Evolutionary conservation across 2,888 invertebrate species (phyloP), one percentile per base, ranked within the genome.

Genomic region (Germaria angustata): DNA sequence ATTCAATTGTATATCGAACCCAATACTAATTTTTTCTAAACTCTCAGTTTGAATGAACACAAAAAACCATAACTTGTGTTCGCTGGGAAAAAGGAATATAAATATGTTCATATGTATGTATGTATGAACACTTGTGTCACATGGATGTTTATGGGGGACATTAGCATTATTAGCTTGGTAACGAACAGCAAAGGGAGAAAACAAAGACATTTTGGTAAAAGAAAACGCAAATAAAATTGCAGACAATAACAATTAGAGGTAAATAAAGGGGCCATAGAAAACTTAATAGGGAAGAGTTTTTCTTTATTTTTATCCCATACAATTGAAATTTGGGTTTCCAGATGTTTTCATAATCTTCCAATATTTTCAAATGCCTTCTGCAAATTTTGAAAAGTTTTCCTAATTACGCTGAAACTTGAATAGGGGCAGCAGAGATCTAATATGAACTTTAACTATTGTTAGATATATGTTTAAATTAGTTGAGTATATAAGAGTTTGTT

Each of bases 111-210:
- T 51, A 15, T 51, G 28, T 57, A 17, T 28, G 24, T n/a, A 6
- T 51, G 7, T 11, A 8, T 32, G 2, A n/a, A n/a, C n/a, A n/a
- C n/a, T n/a, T 55, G 57, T 36, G 57, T 34, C 11, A 11, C 15
- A 4, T 69, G 6, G 32, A 24, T 69, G 41, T 28, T 24, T 69
- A n/a, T 69, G 24, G 36, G 39, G 49, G 41, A 34, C 39, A 68
- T 59, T 61, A 73, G 34, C 49, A 49, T 76, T 59, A 76, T 76
- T 66, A 76, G 49, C 49, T 49, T 65, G 57, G 46, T 34, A n/a
- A 36, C n/a, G n/a, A n/a, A 36, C 22, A 73, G 36, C 9, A 46
- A 20, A 17, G 8, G 15, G 8, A 53, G 36, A 28, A 57, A 41
- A 15, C 2, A 46, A 11, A 11, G 5, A 41, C 36, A 36, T 1